Evolutionary conservation across 2,888 invertebrate species (phyloP).

Genomic region (Cotesia congregata): DNA sequence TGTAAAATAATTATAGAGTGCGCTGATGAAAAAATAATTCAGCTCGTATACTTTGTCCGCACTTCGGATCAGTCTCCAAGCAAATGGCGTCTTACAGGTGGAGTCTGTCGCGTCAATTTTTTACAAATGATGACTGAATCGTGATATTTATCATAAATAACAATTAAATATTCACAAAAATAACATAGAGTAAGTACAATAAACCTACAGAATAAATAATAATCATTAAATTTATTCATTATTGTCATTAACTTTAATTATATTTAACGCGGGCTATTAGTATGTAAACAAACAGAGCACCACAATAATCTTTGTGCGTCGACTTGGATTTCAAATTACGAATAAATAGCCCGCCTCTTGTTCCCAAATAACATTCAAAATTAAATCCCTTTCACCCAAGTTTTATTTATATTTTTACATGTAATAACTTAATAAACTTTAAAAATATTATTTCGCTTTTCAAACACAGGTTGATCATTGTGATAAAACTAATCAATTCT

Average conservation of each 20-base stretch:
- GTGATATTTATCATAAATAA: slow-evolving; percentile 58
- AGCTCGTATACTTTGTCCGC: slow-evolving; percentile 18
- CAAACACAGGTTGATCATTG: not conserved
- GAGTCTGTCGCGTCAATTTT: slow-evolving; percentile 68
- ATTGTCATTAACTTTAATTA: slow-evolving; percentile 33
- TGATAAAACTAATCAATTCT: not conserved
- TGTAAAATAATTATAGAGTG: not conserved
- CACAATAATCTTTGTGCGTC: slow-evolving; percentile 12
- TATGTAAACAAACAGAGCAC: slow-evolving; percentile 65
- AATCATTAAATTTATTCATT: not conserved
- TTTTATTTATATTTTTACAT: not conserved
- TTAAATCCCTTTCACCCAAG: not conserved
- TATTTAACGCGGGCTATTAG: slow-evolving; percentile 53
- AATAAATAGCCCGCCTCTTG: not conserved
- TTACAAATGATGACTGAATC: slow-evolving; percentile 71
- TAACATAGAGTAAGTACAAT: slow-evolving; percentile 57
- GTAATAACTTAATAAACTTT: not conserved
- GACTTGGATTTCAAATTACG: slow-evolving; percentile 24
- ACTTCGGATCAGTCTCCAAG: slow-evolving; percentile 60
- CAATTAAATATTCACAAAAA: slow-evolving; percentile 50
- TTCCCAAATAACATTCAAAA: not conserved
- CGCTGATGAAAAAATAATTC: not conserved
- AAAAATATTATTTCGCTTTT: not conserved
- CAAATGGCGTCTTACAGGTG: slow-evolving; percentile 72
- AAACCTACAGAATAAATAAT: slow-evolving; percentile 37